Base-by-base conservation (phyloP, 2,113 vertebrate genomes). In the Acinonyx jubatus region DNA sequence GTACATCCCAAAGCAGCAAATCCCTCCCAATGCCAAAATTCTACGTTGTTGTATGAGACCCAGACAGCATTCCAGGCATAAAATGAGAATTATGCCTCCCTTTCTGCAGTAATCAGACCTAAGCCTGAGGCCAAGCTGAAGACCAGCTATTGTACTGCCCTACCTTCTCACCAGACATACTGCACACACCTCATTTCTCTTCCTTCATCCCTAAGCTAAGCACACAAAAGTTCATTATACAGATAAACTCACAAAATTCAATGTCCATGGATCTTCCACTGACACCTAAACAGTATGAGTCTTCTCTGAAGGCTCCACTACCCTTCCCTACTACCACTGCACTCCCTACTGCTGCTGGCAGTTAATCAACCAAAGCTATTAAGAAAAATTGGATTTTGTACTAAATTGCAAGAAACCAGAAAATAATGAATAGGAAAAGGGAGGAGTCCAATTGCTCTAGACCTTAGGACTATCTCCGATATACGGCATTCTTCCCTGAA, bases 321-420 rank as follows among this genome's bases (percentile, higher is more conserved):
- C 9, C 10, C 16, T 52, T 95, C 19, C 41, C 19, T 29, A 55
- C 38, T 48, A 57, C 68, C 45, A 4, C 5, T 89, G 12, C 2
- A 61, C 15, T 89, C 19, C 19, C 11, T 73, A 38, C 36, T 41
- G 5, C 5, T 61, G 12, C 7, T 93, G 21, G 19, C 10, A 96
- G n/a, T 45, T 83, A 76, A 93, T 97, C 29, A 96, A 38, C 8
- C 25, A 78, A 87, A 73, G 41, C 14, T 94, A 85, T 89, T 78
- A 57, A 92, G 33, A n/a, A 69, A 25, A 96, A 89, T 78, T 38
- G 33, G 6, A 92, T 89, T 96, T 95, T 96, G 19, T 31, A 45
- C 36, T 65, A 86, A 94, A 57, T 84, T 55, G 23, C 33, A 69
- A 81, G 11, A 83, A 29, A 90, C 12, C 6, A 69, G 13, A 91